Percentiles rank a stretch among this genome's conserved stretches.
These are phyloP conservation scores for Ceratina japonica DNA, from an alignment of 1,140 invertebrate genomes.

Conservation along the genomic window DNA sequence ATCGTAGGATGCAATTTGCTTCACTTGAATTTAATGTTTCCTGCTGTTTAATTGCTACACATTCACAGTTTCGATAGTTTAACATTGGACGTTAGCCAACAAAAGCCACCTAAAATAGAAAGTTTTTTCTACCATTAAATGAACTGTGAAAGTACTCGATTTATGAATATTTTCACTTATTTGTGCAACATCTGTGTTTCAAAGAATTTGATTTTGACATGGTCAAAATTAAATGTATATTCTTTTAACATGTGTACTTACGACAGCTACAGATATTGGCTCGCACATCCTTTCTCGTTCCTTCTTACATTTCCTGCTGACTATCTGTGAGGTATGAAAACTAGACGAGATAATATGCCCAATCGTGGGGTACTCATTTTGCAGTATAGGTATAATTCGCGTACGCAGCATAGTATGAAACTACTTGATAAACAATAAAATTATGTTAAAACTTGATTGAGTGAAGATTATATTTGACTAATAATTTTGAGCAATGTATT, in stretches of 20 bases:
- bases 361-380: background rate
- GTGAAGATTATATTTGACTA: slow-evolving; percentile 8
- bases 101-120: background rate
- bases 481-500: slow-evolving; percentile 18
- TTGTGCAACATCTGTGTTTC: background rate
- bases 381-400: background rate
- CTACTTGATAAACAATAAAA: background rate
- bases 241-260: slow-evolving; percentile 19
- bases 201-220: too few species aligned
- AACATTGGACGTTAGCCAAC: background rate
- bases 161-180: too few species aligned
- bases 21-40: background rate
- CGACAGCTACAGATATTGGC: slow-evolving; percentile 36
- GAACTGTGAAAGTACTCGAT: background rate
- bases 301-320: background rate
- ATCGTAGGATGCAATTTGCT: too few species aligned
- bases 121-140: slow-evolving; percentile 6
- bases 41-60: background rate
- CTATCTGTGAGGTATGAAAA: slow-evolving; percentile 35
- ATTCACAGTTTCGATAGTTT: background rate
- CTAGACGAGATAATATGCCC: background rate
- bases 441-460: background rate
- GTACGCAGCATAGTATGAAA: slow-evolving; percentile 34
- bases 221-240: too few species aligned
- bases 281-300: slow-evolving; percentile 12